These are phyloP conservation scores for Ctenopoma multispine DNA, from an alignment of 2,797 vertebrate species.

Conservation along the genomic window DNA sequence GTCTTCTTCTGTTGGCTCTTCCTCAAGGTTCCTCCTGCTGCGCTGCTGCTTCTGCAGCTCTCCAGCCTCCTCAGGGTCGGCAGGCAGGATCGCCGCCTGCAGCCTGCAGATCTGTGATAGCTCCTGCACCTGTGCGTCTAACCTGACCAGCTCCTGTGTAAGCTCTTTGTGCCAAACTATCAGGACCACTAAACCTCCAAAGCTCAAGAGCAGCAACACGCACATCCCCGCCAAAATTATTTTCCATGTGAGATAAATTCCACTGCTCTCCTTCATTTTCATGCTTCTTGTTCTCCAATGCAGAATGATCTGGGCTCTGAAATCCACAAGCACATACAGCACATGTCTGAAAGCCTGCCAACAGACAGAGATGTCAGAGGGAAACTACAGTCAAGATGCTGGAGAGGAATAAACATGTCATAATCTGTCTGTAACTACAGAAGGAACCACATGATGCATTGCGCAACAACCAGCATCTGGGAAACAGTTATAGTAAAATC, in stretches of 20 bases:
- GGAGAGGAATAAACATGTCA: constrained; percentile 68
- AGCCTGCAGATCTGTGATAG: constrained; percentile 61
- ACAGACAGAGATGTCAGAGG: constrained; percentile 58
- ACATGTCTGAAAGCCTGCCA: constrained; percentile 68
- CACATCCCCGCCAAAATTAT: constrained; percentile 76
- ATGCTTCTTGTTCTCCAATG: constrained; percentile 12
- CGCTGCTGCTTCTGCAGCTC: constrained; percentile 66
- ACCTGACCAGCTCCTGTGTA: constrained; percentile 78
- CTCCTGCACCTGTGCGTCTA: constrained; percentile 76
- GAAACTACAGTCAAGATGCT: constrained; percentile 35
- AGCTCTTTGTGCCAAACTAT: constrained; percentile 85
- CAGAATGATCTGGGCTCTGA: constrained; percentile 50
- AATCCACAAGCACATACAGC: constrained; percentile 44
- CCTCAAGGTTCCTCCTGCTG: constrained; percentile 76
- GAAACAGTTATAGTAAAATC: constrained; percentile 50
- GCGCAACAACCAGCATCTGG: constrained; percentile 64
- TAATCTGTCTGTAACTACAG: constrained; percentile 53
- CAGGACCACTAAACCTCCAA: constrained; percentile 82
- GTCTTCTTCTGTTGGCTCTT: constrained; percentile 11
- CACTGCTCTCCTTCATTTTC: constrained; percentile 62
- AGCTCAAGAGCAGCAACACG: constrained; percentile 81
- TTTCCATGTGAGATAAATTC: constrained; percentile 59
- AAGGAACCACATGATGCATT: constrained; percentile 44
- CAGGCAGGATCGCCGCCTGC: constrained; percentile 7
- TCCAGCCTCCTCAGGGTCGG: constrained; percentile 23